Base-by-base conservation (phyloP, 2,888 invertebrate species). In the Stenodera caucasica region DNA sequence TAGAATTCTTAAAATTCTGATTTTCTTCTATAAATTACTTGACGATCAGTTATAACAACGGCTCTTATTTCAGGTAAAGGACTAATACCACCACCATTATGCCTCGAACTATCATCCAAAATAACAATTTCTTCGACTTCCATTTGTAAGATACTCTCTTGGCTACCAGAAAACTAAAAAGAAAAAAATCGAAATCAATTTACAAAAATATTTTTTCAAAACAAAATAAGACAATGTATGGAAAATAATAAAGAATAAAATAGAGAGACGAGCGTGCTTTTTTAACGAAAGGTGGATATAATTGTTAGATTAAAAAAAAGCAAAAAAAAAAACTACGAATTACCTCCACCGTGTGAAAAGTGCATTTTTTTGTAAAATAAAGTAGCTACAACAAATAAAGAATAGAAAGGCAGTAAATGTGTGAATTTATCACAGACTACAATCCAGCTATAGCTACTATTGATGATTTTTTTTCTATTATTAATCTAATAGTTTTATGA, bases 91-190 rank as follows among this genome's bases (percentile, higher is more conserved):
- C 78, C 76, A 18, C 72, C 70, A 40, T 18, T 40, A 49, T 74
- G 69, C 58, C 76, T 67, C 40, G 76, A 73, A 68, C 76, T 76
- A 55, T 72, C 68, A 53, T 78, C 76, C 61, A 78, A 73, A 35
- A 77, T 77, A 53, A 78, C 77, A 37, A 79, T 79, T 37, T 80
- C 79, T 64, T 89, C 89, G 63, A 86, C 84, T 66, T 91, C 90
- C 72, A 91, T 82, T 78, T 92, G 91, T 58, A 92, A 81, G 68
- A 92, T 90, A 77, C 91, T 91, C 81, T 92, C 92, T 78, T 92
- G 91, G 75, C 92, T 92, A 70, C 91, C 92, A 52, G 91, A 87
- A 81, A 91, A 91, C 91, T 92, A 82, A 4, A 73, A 69, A 58
- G 53, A 30, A 23, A 64, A n/a, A 32, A 18, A 26, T 58, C 40